Percentiles rank a stretch among this genome's conserved stretches.
Evolutionary conservation across 1,140 invertebrate species (phyloP).

Genomic region (Drosophila setifemur): DNA sequence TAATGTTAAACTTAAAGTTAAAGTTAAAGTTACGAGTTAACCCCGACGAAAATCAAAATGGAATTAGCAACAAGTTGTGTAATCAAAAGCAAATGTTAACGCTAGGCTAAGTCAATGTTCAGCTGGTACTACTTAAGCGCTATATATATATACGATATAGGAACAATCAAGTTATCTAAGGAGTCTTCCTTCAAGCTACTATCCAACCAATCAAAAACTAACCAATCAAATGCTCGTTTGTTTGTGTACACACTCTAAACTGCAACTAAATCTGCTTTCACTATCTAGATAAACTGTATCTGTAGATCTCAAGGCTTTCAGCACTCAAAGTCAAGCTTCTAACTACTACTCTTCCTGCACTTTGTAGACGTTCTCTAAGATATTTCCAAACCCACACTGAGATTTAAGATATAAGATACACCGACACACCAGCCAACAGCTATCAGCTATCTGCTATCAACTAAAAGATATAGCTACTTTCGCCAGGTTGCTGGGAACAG

Average conservation of each 20-base stretch:
- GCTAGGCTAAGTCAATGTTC: conserved; percentile 47
- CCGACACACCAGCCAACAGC: no score
- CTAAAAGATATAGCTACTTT: conserved; percentile 11
- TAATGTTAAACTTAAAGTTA: no score
- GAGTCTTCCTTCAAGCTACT: no score
- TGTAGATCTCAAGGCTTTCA: conserved; percentile 35
- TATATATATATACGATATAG: not conserved
- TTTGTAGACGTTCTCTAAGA: conserved; percentile 31
- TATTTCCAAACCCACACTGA: conserved; percentile 16
- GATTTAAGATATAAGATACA: not conserved
- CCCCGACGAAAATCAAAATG: conserved; percentile 19
- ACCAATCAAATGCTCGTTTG: conserved; percentile 1
- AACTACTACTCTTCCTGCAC: conserved; percentile 39
- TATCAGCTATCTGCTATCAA: no score
- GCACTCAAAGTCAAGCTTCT: conserved; percentile 41
- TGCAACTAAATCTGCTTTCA: conserved; percentile 28
- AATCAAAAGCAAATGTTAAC: conserved; percentile 68
- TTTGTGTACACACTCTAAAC: conserved; percentile 17
- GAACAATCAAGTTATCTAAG: conserved; percentile 3
- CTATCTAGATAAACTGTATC: conserved; percentile 29
- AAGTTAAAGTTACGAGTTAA: conserved; percentile 27
- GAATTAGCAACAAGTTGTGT: conserved; percentile 28
- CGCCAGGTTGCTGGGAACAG: not conserved
- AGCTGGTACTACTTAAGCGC: not conserved
- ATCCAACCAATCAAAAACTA: not conserved